A percentile compares a stretch with the other conserved stretches of the same genome.
Conservation (phyloP, 1,140 invertebrate species). For the Diachasmimorpha longicaudata region DNA sequence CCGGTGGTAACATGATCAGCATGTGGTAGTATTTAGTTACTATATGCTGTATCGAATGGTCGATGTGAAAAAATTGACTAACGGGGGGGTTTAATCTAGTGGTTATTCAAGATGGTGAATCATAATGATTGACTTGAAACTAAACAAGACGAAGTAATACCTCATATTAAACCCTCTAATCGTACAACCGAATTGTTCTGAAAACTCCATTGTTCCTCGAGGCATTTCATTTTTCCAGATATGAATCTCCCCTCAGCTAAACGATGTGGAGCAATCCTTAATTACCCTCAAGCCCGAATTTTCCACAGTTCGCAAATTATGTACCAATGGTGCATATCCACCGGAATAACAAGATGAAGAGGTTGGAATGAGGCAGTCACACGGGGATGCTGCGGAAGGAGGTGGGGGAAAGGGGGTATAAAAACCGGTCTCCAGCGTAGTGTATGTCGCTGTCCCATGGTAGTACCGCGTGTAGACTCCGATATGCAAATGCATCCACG, state of each 20-base stretch:
- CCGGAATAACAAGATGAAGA: conserved; percentile 8
- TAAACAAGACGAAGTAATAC: too few species aligned
- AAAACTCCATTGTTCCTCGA: too few species aligned
- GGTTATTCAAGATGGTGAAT: too few species aligned
- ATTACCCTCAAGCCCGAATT: background rate
- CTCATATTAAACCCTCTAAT: too few species aligned
- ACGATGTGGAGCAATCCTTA: background rate
- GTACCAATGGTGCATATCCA: background rate
- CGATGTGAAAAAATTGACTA: too few species aligned
- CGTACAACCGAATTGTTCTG: too few species aligned
- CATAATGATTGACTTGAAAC: too few species aligned
- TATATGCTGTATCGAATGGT: background rate
- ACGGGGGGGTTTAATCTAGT: too few species aligned
- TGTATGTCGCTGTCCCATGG: conserved; percentile 15
- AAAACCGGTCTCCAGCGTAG: background rate
- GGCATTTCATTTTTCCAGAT: too few species aligned
- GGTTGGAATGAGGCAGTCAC: background rate
- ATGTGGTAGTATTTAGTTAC: background rate
- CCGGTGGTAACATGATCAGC: conserved; percentile 5
- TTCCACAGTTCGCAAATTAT: background rate
- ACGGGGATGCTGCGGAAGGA: background rate
- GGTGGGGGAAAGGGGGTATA: conserved; percentile 1
- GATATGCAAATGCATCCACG: conserved; percentile 47
- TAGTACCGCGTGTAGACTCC: conserved; percentile 17
- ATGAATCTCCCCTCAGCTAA: background rate